These are phyloP conservation scores for Leptatherina wallacei DNA, from an alignment of 2,797 vertebrate species.

Conservation along the genomic window DNA sequence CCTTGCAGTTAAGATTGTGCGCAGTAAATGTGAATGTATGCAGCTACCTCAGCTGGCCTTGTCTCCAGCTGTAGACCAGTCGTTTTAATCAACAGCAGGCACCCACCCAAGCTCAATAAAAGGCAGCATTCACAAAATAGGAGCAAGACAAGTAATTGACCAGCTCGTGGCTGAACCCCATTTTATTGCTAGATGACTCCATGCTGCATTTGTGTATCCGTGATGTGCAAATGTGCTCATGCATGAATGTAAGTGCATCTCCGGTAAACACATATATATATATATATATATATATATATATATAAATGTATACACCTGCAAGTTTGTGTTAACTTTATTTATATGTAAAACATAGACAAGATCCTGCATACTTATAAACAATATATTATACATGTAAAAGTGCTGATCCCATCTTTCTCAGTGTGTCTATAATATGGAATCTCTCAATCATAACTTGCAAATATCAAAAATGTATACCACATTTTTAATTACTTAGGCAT, in stretches of 20 bases:
- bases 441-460: constrained; percentile 23
- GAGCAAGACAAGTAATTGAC: constrained; percentile 77
- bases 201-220: constrained; percentile 49
- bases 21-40: constrained; percentile 66
- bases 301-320: constrained; percentile 25
- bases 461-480: constrained; percentile 18
- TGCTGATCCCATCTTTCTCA: constrained; percentile 16
- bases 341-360: constrained; percentile 9
- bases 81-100: constrained; percentile 83
- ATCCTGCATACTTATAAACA: neutral
- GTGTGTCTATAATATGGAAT: constrained; percentile 6
- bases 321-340: constrained; percentile 22
- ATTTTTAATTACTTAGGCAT: constrained; percentile 14
- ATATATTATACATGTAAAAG: constrained; percentile 7
- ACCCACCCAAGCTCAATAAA: constrained; percentile 81
- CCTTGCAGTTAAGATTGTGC: constrained; percentile 61
- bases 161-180: constrained; percentile 67
- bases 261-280: constrained; percentile 24
- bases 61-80: constrained; percentile 77
- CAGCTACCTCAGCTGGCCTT: constrained; percentile 68
- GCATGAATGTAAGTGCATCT: constrained; percentile 30
- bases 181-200: constrained; percentile 78
- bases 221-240: constrained; percentile 30
- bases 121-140: constrained; percentile 77
- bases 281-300: constrained; percentile 27